Evolutionary conservation across 2,888 invertebrate species (phyloP), one percentile per base, ranked within the genome.

Genomic region (Drosophila longiperda): DNA sequence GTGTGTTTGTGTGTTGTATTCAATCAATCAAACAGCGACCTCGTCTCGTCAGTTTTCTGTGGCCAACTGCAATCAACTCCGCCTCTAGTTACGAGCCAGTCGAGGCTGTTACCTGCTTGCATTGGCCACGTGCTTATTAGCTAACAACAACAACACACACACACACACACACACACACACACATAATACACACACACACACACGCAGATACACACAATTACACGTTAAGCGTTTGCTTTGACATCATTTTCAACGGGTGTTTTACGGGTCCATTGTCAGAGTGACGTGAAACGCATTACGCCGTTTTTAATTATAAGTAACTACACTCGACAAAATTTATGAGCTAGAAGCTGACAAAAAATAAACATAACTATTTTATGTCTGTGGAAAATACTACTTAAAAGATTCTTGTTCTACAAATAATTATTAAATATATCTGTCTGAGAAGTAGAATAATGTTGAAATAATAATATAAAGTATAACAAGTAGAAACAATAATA

Each of bases 1-100:
- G 12, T 1, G 7, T 20, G 7, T 26, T 7, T 36, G 33, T 53
- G 33, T 17, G 11, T 17, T 67, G 69, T 76, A 66, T 69, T 87
- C 75, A 83, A 85, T 85, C 85, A 89, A 89, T 85, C 85, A 85
- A 83, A 77, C 36, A 59, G 62, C 81, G 73, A 62, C 68, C 70
- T 69, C 62, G 70, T 66, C 66, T 66, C n/a, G 23, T 54, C 61
- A 66, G 63, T 60, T 71, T 77, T 64, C 17, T 58, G 66, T 66
- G 63, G 63, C 53, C 49, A 68, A 60, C 66, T 67, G 66, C 11
- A 54, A 36, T 36, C 45, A 15, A 23, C 15, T 45, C 15, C 23
- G 45, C 20, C 20, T 20, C 15, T 36, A 26, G 54, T 36, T 36
- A 6, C 75, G 89, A 75, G 80, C 52, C 66, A 58, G 53, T 26